These are phyloP conservation scores for Erpetoichthys calabaricus DNA, from an alignment of 2,797 vertebrate genomes.

Conservation along the genomic window DNA sequence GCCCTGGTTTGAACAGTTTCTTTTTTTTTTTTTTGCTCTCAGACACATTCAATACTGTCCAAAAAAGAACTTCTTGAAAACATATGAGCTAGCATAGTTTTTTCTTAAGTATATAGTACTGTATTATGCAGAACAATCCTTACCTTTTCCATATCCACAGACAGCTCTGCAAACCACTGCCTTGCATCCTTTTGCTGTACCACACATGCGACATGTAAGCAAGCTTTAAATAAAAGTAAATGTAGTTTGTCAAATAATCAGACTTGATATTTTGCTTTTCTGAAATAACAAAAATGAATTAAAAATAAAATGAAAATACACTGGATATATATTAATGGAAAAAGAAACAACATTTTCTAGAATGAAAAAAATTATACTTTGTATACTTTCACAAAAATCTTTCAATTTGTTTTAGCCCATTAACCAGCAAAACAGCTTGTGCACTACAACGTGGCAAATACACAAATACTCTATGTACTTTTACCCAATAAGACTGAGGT, in stretches of 20 bases:
- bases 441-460: no score
- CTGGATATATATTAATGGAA: conserved; percentile 14
- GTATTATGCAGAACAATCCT: conserved; percentile 6
- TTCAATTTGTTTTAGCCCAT: no score
- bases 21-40: no score
- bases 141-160: conserved; percentile 98
- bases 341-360: conserved; percentile 14
- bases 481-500: no score
- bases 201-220: conserved; percentile 92
- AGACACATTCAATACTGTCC: no score
- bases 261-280: background rate
- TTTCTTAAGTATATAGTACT: no score
- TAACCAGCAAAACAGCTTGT: no score
- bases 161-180: conserved; percentile 97
- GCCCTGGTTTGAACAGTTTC: no score
- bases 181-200: conserved; percentile 97
- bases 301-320: conserved; percentile 6
- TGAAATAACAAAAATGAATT: conserved; percentile 7
- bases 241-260: conserved; percentile 3
- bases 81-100: no score
- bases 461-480: no score
- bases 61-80: no score
- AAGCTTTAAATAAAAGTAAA: conserved; percentile 54
- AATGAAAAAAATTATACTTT: conserved; percentile 16
- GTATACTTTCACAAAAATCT: conserved; percentile 7